These are phyloP conservation scores for Apostichopus japonicus DNA, from an alignment of 35 echinoderm and acorn worm genomes.

Conservation along the genomic window DNA sequence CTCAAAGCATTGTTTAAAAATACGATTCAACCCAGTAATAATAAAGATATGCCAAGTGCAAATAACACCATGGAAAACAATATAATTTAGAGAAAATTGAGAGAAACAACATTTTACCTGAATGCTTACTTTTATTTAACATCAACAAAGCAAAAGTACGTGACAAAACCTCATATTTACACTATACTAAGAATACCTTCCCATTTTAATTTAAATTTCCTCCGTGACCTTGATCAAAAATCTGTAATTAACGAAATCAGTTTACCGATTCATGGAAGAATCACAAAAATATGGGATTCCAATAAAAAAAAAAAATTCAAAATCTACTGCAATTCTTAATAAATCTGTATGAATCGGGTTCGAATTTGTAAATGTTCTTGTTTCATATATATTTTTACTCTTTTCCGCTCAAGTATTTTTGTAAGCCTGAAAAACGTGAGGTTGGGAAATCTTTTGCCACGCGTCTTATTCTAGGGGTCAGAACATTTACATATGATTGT, in stretches of 20 bases:
- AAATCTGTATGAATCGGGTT: not conserved
- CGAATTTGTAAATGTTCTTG: not conserved
- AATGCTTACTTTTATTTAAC: no score
- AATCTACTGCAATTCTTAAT: not conserved
- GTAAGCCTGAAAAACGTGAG: not conserved
- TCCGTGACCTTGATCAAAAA: slow-evolving; percentile 8
- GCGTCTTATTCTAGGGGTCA: not conserved
- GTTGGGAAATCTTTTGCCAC: not conserved
- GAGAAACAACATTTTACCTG: no score
- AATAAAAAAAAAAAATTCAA: not conserved
- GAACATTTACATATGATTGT: no score
- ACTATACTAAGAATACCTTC: not conserved
- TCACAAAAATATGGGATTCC: no score
- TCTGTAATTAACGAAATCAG: slow-evolving; percentile 18
- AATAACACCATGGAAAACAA: no score
- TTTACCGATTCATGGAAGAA: not conserved
- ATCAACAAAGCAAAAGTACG: no score
- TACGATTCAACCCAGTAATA: no score
- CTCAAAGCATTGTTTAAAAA: no score
- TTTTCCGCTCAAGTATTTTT: not conserved
- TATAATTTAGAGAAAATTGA: no score
- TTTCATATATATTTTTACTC: not conserved
- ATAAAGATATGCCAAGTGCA: no score
- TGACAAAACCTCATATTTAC: no score
- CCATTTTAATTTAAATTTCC: not conserved